These are phyloP conservation scores for Rhinophrynus dorsalis DNA, from an alignment of 2,797 vertebrate genomes.

Conservation along the genomic window DNA sequence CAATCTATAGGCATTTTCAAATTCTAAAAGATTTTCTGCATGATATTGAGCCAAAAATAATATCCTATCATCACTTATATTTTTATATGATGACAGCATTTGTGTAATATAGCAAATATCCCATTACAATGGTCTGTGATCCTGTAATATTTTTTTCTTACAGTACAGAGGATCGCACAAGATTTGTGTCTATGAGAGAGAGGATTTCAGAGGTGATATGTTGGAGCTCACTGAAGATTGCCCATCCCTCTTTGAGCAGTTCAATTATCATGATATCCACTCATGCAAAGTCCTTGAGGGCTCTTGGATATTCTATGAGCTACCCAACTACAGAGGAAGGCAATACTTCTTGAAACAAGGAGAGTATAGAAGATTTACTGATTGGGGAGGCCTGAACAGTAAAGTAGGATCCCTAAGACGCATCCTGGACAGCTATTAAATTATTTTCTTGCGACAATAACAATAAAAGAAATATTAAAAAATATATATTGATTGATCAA, in stretches of 20 bases:
- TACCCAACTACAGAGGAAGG: slow-evolving; percentile 49
- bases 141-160: too few species aligned
- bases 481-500: too few species aligned
- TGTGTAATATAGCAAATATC: too few species aligned
- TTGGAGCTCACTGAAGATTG: slow-evolving; percentile 53
- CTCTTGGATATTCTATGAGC: slow-evolving; percentile 55
- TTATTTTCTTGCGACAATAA: too few species aligned
- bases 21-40: too few species aligned
- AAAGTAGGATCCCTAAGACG: slow-evolving; percentile 54
- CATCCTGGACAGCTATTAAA: slow-evolving; percentile 46
- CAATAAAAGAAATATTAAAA: too few species aligned
- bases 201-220: slow-evolving; percentile 54
- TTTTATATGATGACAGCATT: too few species aligned
- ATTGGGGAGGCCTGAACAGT: slow-evolving; percentile 47
- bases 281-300: slow-evolving; percentile 52
- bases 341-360: slow-evolving; percentile 54
- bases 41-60: too few species aligned
- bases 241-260: slow-evolving; percentile 55
- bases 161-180: too few species aligned
- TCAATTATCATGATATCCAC: slow-evolving; percentile 53
- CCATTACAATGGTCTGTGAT: too few species aligned
- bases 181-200: slow-evolving; percentile 54
- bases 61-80: too few species aligned
- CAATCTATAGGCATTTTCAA: too few species aligned
- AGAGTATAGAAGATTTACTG: slow-evolving; percentile 46